Conservation (phyloP, 2,113 vertebrate genomes). For the Gorsachius goisagi region DNA sequence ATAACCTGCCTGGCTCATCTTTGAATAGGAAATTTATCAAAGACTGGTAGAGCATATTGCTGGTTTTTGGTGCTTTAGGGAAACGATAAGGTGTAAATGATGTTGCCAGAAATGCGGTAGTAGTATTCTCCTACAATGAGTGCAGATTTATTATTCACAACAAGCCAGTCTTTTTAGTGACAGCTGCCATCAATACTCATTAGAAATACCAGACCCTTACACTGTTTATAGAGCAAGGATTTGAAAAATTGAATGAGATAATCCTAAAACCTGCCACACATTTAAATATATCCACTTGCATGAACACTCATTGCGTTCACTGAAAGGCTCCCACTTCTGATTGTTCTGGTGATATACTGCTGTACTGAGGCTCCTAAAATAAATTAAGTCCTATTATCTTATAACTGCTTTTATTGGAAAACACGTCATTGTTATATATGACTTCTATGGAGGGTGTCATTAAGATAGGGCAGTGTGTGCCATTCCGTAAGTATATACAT, state of each 20-base stretch:
- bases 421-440: neutral
- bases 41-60: neutral
- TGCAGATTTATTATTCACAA: conserved; percentile 22
- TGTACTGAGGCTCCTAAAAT: neutral
- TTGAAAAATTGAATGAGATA: neutral
- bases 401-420: conserved; percentile 15
- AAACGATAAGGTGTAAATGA: neutral
- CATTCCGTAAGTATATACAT: neutral
- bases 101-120: neutral
- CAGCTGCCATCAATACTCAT: conserved; percentile 21
- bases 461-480: neutral
- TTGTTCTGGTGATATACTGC: neutral
- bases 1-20: neutral
- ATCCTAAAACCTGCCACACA: neutral
- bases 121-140: neutral
- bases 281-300: neutral
- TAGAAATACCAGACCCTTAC: conserved; percentile 8
- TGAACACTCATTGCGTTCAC: neutral
- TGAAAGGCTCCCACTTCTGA: neutral
- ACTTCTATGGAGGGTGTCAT: neutral
- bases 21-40: conserved; percentile 23
- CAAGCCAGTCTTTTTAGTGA: conserved; percentile 5
- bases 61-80: neutral
- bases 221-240: neutral
- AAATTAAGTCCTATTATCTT: conserved; percentile 15